phyloP scores from a whole-genome alignment of 2,888 invertebrate species.

The Camponotus fellah region DNA sequence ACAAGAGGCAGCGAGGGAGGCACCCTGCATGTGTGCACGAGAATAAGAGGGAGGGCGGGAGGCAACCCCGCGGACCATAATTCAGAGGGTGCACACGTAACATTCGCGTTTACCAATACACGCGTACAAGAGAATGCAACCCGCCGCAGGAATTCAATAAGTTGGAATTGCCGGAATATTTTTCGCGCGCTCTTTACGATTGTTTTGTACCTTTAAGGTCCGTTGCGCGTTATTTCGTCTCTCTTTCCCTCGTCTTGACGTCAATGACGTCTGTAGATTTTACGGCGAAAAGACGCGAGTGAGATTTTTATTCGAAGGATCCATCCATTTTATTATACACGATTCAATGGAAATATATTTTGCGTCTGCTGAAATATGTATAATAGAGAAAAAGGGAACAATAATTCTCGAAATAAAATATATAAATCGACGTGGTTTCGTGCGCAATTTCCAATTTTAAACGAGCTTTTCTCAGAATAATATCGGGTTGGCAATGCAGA shows the following conservation, averaged over 20 bases:
- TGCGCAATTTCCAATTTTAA: background rate
- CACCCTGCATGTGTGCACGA: background rate
- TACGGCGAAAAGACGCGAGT: background rate
- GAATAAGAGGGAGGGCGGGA: background rate
- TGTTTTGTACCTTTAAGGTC: constrained; percentile 30
- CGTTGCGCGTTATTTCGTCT: background rate
- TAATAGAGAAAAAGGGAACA: background rate
- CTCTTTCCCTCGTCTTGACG: background rate
- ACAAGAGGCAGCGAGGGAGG: too few relatives aligned
- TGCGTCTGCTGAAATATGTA: background rate
- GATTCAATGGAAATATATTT: constrained; percentile 9
- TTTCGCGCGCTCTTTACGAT: constrained; percentile 45
- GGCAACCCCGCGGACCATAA: constrained; percentile 51
- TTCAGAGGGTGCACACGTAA: constrained; percentile 51
- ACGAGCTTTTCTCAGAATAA: background rate
- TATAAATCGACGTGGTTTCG: background rate
- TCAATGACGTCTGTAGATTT: background rate
- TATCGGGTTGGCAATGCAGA: background rate
- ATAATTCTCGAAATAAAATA: background rate
- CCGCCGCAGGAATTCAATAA: constrained; percentile 69
- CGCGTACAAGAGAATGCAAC: constrained; percentile 44
- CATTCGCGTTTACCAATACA: constrained; percentile 15
- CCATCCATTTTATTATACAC: background rate
- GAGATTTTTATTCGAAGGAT: background rate
- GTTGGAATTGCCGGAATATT: constrained; percentile 65